These are phyloP conservation scores for Aethes cnicana DNA, from an alignment of 2,888 invertebrate species.

Conservation along the genomic window DNA sequence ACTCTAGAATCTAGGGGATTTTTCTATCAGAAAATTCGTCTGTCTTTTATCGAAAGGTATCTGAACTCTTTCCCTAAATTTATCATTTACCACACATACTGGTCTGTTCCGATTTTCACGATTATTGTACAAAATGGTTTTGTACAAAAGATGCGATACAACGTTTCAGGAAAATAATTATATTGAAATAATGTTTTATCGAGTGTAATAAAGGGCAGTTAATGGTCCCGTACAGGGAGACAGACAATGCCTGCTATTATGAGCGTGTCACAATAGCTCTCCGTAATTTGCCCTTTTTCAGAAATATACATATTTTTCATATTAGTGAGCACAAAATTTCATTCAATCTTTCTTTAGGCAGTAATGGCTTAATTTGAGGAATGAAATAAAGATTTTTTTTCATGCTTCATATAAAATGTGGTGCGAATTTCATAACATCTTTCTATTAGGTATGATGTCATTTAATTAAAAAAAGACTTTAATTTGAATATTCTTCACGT, in stretches of 20 bases:
- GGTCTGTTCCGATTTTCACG: slow-evolving; percentile 31
- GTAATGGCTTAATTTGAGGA: too few relatives aligned
- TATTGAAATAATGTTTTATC: slow-evolving; percentile 44
- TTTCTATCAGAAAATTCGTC: too few relatives aligned
- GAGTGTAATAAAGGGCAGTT: slow-evolving; percentile 55
- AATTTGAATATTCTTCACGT: too few relatives aligned
- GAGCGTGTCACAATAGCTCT: slow-evolving; percentile 16
- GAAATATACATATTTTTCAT: background rate
- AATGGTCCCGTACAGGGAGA: slow-evolving; percentile 47
- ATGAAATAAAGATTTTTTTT: too few relatives aligned
- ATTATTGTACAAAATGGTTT: slow-evolving; percentile 57
- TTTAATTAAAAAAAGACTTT: background rate
- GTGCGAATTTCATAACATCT: background rate
- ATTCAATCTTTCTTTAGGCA: too few relatives aligned
- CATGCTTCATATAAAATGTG: too few relatives aligned
- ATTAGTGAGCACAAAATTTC: background rate
- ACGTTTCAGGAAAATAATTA: slow-evolving; percentile 57
- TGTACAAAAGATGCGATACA: slow-evolving; percentile 54
- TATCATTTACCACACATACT: background rate
- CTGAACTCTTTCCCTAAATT: background rate
- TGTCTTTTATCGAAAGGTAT: background rate
- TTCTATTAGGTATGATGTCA: background rate
- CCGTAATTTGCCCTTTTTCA: slow-evolving; percentile 1
- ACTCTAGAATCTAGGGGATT: too few relatives aligned
- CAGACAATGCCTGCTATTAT: slow-evolving; percentile 31